Evolutionary conservation across 2,888 invertebrate species (phyloP).

Genomic region (Cosmia trapezina): DNA sequence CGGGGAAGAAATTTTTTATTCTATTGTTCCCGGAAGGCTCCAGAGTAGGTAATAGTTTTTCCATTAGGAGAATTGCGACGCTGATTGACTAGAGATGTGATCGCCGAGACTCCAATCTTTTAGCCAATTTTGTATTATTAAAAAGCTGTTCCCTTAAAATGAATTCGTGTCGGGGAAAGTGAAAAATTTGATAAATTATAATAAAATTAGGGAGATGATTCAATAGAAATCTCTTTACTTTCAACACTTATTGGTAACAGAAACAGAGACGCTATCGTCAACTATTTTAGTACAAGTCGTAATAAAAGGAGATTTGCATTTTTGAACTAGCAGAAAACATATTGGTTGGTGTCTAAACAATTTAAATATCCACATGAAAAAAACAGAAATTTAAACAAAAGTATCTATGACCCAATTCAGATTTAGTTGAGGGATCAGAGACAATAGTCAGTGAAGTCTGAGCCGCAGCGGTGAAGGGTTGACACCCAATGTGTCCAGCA

Average conservation of each 20-base stretch:
- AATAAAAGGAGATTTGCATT: too few species aligned
- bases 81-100: constrained; percentile 71
- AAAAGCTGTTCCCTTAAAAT: constrained; percentile 49
- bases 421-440: constrained; percentile 24
- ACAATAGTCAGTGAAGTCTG: constrained; percentile 42
- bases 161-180: constrained; percentile 41
- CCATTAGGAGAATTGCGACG: constrained; percentile 74
- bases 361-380: not conserved
- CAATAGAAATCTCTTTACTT: constrained; percentile 14
- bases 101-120: constrained; percentile 50
- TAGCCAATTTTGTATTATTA: constrained; percentile 50
- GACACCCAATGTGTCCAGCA: constrained; percentile 57
- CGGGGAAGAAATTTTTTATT: constrained; percentile 64
- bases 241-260: not conserved
- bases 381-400: not conserved
- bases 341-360: not conserved
- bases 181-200: constrained; percentile 49
- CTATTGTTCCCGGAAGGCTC: constrained; percentile 70
- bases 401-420: not conserved
- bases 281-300: not conserved
- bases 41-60: constrained; percentile 76
- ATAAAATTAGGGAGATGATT: constrained; percentile 27
- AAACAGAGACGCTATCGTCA: constrained; percentile 2
- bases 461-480: constrained; percentile 48
- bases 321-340: not conserved